phyloP scores from a whole-genome alignment of 2,113 vertebrate species.

The Geothlypis trichas region DNA sequence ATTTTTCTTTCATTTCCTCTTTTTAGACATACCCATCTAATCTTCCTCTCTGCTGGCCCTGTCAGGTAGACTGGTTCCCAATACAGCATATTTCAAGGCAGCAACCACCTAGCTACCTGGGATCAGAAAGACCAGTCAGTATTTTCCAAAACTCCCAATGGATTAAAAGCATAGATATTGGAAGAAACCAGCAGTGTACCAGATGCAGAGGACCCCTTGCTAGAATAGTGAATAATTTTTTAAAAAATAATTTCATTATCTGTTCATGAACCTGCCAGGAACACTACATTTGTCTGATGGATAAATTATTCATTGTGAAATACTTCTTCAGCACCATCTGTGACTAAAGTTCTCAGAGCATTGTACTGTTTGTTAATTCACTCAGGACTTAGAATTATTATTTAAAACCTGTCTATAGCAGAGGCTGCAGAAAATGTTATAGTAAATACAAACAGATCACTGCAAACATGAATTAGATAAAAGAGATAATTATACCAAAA shows the following conservation, averaged over 20 bases:
- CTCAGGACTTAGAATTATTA: neutral
- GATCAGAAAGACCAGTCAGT: neutral
- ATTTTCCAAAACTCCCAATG: neutral
- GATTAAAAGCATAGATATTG: neutral
- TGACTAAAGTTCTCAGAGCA: conserved; percentile 6
- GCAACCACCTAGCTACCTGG: neutral
- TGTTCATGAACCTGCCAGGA: conserved; percentile 19
- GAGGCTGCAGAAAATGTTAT: neutral
- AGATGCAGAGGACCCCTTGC: neutral
- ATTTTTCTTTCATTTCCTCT: neutral
- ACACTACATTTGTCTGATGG: neutral
- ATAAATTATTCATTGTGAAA: conserved; percentile 54
- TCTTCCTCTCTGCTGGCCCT: neutral
- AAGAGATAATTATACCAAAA: neutral
- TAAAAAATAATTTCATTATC: neutral
- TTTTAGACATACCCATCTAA: neutral
- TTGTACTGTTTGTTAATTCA: neutral
- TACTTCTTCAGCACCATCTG: conserved; percentile 41
- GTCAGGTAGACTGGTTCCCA: neutral
- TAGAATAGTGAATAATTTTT: neutral
- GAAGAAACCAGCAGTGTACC: neutral
- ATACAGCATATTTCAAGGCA: neutral
- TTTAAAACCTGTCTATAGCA: neutral
- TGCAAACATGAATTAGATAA: neutral
- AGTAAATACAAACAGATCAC: neutral